phyloP scores from a whole-genome alignment of 30 jellyfish, hydroid and myxozoan genomes.

The Aurelia coerulea region DNA sequence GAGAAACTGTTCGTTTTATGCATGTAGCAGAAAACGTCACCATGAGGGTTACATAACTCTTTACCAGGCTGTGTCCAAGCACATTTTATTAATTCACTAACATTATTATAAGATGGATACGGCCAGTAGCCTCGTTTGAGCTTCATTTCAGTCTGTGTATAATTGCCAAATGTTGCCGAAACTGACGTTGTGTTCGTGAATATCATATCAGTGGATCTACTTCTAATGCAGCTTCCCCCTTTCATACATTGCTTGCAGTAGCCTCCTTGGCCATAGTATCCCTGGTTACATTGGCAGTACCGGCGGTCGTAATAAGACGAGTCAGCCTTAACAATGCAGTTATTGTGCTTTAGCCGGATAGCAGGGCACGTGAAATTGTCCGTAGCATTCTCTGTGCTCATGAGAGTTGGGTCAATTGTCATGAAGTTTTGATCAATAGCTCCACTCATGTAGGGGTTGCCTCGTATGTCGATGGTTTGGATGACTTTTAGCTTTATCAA shows the following conservation, averaged over 20 bases:
- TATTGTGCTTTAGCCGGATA: constrained; percentile 43
- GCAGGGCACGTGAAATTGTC: constrained; percentile 62
- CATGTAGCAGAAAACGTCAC: constrained; percentile 20
- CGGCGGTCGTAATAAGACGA: constrained; percentile 57
- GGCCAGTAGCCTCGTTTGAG: constrained; percentile 65
- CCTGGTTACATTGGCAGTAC: constrained; percentile 54
- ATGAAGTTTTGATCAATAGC: constrained; percentile 16
- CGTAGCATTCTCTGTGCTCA: constrained; percentile 2
- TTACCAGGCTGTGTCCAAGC: constrained; percentile 57
- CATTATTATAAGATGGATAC: constrained; percentile 5
- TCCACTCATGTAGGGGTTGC: constrained; percentile 57
- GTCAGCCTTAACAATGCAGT: constrained; percentile 27
- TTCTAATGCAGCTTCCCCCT: constrained; percentile 56
- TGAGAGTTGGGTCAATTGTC: constrained; percentile 20
- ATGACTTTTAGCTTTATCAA: constrained; percentile 36
- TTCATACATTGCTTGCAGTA: constrained; percentile 52
- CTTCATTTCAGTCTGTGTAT: constrained; percentile 19
- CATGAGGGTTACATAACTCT: constrained; percentile 37
- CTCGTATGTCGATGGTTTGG: constrained; percentile 48
- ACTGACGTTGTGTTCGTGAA: not conserved
- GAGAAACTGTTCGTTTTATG: not conserved
- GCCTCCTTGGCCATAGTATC: constrained; percentile 73
- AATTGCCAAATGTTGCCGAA: not conserved
- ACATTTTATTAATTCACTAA: constrained; percentile 34
- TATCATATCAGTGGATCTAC: too few relatives aligned